Evolutionary conservation across 2,113 vertebrate species (phyloP).

Genomic region (Amia ocellicauda): DNA sequence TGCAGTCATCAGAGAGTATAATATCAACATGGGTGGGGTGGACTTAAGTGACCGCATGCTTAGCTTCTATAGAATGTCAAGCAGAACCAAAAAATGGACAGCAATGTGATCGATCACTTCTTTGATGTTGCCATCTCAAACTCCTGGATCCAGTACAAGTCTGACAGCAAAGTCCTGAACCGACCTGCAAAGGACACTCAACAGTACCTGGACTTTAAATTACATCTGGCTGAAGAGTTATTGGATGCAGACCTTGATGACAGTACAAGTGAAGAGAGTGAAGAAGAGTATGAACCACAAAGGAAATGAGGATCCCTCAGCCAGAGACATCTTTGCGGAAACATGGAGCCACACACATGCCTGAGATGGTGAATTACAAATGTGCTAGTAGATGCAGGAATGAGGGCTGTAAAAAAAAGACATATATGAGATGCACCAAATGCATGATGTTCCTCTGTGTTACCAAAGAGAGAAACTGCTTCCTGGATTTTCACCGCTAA

Average conservation of each 20-base stretch:
- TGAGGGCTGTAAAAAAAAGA: slow-evolving; percentile 24
- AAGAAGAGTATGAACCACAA: slow-evolving; percentile 35
- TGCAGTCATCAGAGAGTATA: slow-evolving; percentile 14
- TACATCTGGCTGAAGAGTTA: slow-evolving; percentile 33
- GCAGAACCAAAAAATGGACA: neutral
- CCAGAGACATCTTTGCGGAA: slow-evolving; percentile 25
- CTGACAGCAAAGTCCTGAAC: slow-evolving; percentile 25
- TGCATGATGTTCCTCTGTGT: slow-evolving; percentile 19
- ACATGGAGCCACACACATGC: slow-evolving; percentile 21
- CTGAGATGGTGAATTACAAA: slow-evolving; percentile 18
- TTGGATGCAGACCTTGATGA: slow-evolving; percentile 18
- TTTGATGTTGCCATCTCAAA: slow-evolving; percentile 34
- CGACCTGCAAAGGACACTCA: slow-evolving; percentile 11
- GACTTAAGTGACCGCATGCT: slow-evolving; percentile 3
- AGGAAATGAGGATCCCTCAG: slow-evolving; percentile 29
- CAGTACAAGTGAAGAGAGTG: slow-evolving; percentile 19
- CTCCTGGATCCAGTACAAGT: slow-evolving; percentile 26
- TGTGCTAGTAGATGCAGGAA: slow-evolving; percentile 35
- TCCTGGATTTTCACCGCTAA: slow-evolving; percentile 14
- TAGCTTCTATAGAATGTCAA: slow-evolving; percentile 20
- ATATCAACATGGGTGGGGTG: slow-evolving; percentile 18
- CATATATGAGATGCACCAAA: slow-evolving; percentile 20
- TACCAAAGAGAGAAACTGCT: slow-evolving; percentile 18
- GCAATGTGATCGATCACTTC: slow-evolving; percentile 25
- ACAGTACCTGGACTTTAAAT: slow-evolving; percentile 33